Conservation (phyloP, 2,888 invertebrate genomes). For the Pyrrhia umbra region DNA sequence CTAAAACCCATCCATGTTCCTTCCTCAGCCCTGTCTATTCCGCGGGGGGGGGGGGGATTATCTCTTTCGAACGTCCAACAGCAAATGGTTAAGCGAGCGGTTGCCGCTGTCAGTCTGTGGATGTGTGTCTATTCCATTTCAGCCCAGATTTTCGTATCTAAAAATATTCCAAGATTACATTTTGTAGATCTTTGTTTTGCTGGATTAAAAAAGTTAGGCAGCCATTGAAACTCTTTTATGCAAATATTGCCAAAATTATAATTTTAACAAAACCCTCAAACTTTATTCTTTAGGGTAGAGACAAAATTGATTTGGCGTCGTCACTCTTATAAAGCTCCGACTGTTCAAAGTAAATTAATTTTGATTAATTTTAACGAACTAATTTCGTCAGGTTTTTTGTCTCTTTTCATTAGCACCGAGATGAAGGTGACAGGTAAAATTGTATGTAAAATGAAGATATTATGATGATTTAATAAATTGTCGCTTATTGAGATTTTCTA, state of each 20-base stretch:
- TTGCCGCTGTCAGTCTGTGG: too few species aligned
- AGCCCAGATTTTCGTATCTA: too few species aligned
- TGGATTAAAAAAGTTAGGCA: too few species aligned
- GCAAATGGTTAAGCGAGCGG: too few species aligned
- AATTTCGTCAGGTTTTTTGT: conserved; percentile 39
- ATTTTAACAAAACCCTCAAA: conserved; percentile 21
- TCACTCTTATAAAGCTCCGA: conserved; percentile 34
- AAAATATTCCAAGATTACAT: too few species aligned
- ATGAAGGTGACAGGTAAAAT: conserved; percentile 41
- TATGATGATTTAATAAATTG: neutral
- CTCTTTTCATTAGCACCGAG: conserved; percentile 19
- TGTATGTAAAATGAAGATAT: conserved; percentile 1
- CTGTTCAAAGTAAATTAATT: conserved; percentile 41
- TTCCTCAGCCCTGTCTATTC: too few species aligned
- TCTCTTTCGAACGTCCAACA: too few species aligned
- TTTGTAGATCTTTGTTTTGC: too few species aligned
- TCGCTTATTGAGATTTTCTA: neutral
- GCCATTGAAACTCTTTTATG: neutral
- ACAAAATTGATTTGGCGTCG: conserved; percentile 39
- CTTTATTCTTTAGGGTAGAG: conserved; percentile 2
- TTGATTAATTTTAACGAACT: conserved; percentile 42
- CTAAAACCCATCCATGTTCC: too few species aligned
- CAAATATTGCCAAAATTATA: conserved; percentile 16
- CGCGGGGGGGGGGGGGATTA: too few species aligned
- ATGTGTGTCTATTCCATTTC: too few species aligned